Conservation (phyloP, 2,797 vertebrate genomes). For the Enoplosus armatus region DNA sequence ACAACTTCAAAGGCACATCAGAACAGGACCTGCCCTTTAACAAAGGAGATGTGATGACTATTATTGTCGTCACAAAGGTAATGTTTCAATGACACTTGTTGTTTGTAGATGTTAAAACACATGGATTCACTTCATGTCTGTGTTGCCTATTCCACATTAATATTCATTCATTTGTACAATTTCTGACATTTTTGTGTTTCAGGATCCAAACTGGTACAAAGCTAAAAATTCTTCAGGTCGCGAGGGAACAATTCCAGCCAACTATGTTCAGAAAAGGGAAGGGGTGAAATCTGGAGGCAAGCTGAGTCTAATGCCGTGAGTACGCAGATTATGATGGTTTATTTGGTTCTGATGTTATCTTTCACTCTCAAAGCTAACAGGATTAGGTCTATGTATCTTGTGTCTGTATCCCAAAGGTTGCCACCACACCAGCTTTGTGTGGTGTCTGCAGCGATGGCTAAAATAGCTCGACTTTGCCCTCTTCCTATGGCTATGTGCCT, state of each 20-base stretch:
- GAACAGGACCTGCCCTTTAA: slow-evolving; percentile 96
- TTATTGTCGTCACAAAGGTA: slow-evolving; percentile 96
- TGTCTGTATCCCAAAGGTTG: slow-evolving; percentile 7
- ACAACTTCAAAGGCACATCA: slow-evolving; percentile 94
- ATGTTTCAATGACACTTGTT: not conserved
- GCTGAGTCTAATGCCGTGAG: slow-evolving; percentile 99
- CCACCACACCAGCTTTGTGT: not conserved
- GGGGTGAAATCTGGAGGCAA: slow-evolving; percentile 94
- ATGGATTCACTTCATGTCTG: not conserved
- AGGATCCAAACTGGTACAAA: slow-evolving; percentile 99
- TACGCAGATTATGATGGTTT: slow-evolving; percentile 50
- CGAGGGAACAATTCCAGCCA: slow-evolving; percentile 96
- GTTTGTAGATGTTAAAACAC: not conserved
- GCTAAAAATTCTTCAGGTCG: slow-evolving; percentile 93
- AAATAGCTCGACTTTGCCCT: slow-evolving; percentile 54
- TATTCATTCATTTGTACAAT: not conserved
- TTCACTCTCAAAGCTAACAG: not conserved
- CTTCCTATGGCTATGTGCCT: slow-evolving; percentile 36
- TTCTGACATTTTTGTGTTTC: slow-evolving; percentile 45
- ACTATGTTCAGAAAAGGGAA: slow-evolving; percentile 97
- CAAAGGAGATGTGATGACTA: slow-evolving; percentile 96
- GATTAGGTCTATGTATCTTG: slow-evolving; percentile 3
- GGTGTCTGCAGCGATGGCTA: slow-evolving; percentile 25
- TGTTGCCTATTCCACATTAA: not conserved
- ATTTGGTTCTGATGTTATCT: not conserved